These are phyloP conservation scores for Epicauta chinensis DNA, from an alignment of 1,140 invertebrate genomes.

Conservation along the genomic window DNA sequence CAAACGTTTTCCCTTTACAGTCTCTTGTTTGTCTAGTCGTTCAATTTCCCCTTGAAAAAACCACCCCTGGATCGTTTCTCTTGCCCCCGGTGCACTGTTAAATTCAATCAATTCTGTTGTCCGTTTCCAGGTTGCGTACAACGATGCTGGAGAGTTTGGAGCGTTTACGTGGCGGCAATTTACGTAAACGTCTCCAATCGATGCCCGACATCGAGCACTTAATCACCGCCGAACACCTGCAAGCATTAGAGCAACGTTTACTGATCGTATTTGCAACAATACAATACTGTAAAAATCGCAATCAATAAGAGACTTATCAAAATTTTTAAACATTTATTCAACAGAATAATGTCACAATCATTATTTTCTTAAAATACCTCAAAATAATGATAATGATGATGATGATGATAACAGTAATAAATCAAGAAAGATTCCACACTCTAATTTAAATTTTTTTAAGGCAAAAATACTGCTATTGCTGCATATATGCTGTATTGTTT, in stretches of 20 bases:
- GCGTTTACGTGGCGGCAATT: constrained; percentile 57
- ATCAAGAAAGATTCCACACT: no score
- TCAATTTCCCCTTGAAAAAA: no score
- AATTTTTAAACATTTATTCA: background rate
- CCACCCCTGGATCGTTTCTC: no score
- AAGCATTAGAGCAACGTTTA: constrained; percentile 73
- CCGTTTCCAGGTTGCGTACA: constrained; percentile 59
- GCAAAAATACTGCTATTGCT: no score
- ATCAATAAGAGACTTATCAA: constrained; percentile 6
- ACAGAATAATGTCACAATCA: no score
- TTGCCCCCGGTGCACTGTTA: background rate
- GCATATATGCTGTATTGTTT: no score
- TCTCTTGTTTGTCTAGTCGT: no score
- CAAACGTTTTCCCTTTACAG: no score
- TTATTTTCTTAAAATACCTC: no score
- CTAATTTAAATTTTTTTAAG: no score
- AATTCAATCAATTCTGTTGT: constrained; percentile 8
- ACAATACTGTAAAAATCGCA: constrained; percentile 58
- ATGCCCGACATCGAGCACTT: constrained; percentile 55
- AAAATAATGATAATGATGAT: no score
- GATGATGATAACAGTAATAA: no score
- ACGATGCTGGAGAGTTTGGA: constrained; percentile 64
- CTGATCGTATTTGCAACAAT: constrained; percentile 65
- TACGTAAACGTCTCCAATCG: constrained; percentile 50
- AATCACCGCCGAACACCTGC: constrained; percentile 65